These are phyloP conservation scores for Venusia cambrica DNA, from an alignment of 2,888 invertebrate species.

Conservation along the genomic window DNA sequence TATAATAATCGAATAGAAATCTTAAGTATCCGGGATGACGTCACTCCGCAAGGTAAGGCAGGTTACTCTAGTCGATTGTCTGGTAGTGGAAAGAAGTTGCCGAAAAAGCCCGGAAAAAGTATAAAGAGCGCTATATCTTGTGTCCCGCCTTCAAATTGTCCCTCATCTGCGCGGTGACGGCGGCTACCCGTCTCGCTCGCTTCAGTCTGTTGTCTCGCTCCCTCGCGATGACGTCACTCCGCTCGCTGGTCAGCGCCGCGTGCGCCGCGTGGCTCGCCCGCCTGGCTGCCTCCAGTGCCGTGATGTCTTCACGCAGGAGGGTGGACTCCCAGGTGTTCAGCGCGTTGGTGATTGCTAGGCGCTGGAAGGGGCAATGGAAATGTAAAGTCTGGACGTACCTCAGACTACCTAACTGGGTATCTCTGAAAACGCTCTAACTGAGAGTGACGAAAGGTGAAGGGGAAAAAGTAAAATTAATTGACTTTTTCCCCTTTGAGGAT, in stretches of 20 bases:
- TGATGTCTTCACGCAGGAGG: conserved; percentile 48
- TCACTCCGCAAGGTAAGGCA: too few species aligned
- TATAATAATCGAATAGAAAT: too few species aligned
- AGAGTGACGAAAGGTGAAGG: too few species aligned
- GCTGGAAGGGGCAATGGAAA: conserved; percentile 38
- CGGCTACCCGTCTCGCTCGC: conserved; percentile 48
- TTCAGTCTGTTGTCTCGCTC: conserved; percentile 35
- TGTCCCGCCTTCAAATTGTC: conserved; percentile 42
- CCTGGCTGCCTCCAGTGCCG: conserved; percentile 44
- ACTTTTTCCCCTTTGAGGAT: too few species aligned
- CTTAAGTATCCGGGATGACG: too few species aligned
- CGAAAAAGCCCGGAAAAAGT: too few species aligned
- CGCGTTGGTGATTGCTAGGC: conserved; percentile 58
- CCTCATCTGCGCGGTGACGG: conserved; percentile 51
- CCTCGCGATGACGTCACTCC: conserved; percentile 38
- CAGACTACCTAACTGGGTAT: too few species aligned
- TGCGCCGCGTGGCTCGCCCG: conserved; percentile 49
- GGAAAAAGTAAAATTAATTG: too few species aligned
- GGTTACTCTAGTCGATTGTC: too few species aligned
- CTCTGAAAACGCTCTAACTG: too few species aligned
- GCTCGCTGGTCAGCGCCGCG: conserved; percentile 45
- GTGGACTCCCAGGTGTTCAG: conserved; percentile 56
- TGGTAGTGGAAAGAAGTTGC: too few species aligned
- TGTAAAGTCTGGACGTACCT: too few species aligned
- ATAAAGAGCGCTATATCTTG: not conserved